Percentiles rank a stretch among this genome's conserved stretches.
phyloP scores from a whole-genome alignment of 2,797 vertebrate genomes.

The Clarias platycephalus region DNA sequence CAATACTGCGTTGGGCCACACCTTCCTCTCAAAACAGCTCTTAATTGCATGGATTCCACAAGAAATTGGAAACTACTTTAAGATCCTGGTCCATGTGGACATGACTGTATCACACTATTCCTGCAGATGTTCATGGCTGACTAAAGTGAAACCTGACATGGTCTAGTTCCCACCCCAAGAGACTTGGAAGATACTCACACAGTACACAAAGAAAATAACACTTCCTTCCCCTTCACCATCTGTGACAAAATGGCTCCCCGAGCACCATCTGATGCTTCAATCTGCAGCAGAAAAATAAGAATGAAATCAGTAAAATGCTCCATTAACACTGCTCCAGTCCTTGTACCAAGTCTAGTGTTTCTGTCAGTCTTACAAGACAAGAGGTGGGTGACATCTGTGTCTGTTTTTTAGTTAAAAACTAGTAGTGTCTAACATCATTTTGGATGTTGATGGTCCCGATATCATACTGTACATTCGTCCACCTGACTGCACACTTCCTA shows the following conservation, averaged over 20 bases:
- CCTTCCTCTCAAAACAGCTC: background rate
- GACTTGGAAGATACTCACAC: background rate
- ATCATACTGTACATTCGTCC: too few species aligned
- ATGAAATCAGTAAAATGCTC: background rate
- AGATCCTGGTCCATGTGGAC: background rate
- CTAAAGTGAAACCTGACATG: background rate
- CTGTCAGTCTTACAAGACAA: background rate
- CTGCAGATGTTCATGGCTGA: background rate
- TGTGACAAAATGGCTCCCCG: constrained; percentile 13
- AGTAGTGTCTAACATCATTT: background rate
- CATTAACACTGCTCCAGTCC: background rate
- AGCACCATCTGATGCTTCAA: background rate
- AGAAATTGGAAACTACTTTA: background rate
- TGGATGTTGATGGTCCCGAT: background rate
- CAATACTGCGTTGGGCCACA: background rate
- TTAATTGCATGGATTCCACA: background rate
- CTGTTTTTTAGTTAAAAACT: background rate
- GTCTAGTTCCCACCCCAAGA: background rate
- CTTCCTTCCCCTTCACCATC: constrained; percentile 31
- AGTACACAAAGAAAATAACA: constrained; percentile 35
- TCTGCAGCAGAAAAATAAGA: background rate
- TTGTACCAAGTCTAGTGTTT: background rate
- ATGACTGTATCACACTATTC: background rate
- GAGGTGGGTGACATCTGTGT: background rate
- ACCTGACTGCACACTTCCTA: too few species aligned